Evolutionary conservation across 2,888 invertebrate species (phyloP).

Genomic region (Tipula vernalis): DNA sequence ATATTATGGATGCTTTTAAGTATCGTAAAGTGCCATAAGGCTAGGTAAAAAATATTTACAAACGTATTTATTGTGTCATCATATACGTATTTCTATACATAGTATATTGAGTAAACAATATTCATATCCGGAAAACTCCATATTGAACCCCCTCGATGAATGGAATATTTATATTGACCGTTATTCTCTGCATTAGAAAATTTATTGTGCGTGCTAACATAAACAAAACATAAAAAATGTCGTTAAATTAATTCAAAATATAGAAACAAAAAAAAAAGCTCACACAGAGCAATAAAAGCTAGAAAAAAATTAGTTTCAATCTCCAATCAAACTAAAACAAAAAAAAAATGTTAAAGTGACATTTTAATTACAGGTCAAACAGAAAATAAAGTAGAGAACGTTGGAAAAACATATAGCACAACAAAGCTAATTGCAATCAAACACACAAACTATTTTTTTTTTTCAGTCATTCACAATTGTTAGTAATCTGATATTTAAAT

Average conservation of each 20-base stretch:
- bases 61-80: too few relatives aligned
- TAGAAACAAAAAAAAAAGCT: neutral
- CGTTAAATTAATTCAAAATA: neutral
- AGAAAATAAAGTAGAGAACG: neutral
- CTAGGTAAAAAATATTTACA: too few relatives aligned
- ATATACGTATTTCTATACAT: too few relatives aligned
- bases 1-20: neutral
- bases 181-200: neutral
- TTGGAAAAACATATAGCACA: neutral
- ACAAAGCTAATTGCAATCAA: neutral
- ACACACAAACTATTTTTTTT: neutral
- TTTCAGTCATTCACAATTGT: neutral
- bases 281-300: neutral
- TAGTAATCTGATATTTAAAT: neutral
- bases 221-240: neutral
- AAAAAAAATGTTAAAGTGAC: neutral
- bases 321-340: neutral
- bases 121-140: neutral
- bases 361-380: constrained; percentile 4
- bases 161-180: neutral
- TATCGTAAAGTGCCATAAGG: too few relatives aligned
- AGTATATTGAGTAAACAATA: neutral
- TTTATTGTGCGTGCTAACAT: neutral
- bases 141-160: neutral
- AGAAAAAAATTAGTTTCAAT: neutral